These are phyloP conservation scores for Alcis repandata DNA, from an alignment of 2,888 invertebrate genomes.

Conservation along the genomic window DNA sequence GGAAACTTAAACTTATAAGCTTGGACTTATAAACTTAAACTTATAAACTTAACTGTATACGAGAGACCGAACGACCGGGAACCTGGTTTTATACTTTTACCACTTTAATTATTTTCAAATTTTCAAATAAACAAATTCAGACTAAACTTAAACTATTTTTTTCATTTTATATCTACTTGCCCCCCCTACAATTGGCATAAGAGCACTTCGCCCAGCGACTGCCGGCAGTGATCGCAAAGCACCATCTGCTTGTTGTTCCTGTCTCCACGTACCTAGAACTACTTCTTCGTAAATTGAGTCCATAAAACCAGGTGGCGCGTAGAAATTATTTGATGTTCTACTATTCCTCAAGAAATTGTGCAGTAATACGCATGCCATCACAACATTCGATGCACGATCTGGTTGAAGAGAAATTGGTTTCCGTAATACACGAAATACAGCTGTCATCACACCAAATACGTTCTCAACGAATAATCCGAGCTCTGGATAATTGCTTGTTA, in stretches of 20 bases:
- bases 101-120: too few relatives aligned
- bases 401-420: not conserved
- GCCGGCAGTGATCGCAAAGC: not conserved
- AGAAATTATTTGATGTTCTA: constrained; percentile 1
- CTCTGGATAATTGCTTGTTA: not conserved
- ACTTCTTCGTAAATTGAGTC: not conserved
- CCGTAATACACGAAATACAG: not conserved
- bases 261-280: not conserved
- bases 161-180: too few relatives aligned
- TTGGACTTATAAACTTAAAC: too few relatives aligned
- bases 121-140: too few relatives aligned
- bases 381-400: not conserved
- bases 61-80: too few relatives aligned
- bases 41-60: too few relatives aligned
- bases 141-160: too few relatives aligned
- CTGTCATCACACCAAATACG: not conserved
- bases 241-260: not conserved
- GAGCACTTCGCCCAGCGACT: constrained; percentile 2
- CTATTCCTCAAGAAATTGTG: constrained; percentile 3
- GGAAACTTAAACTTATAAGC: too few relatives aligned
- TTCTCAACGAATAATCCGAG: not conserved
- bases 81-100: too few relatives aligned
- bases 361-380: not conserved
- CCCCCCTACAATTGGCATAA: too few relatives aligned
- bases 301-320: not conserved